Evolutionary conservation across 2,113 vertebrate genomes (phyloP).

Genomic region (Morone saxatilis): DNA sequence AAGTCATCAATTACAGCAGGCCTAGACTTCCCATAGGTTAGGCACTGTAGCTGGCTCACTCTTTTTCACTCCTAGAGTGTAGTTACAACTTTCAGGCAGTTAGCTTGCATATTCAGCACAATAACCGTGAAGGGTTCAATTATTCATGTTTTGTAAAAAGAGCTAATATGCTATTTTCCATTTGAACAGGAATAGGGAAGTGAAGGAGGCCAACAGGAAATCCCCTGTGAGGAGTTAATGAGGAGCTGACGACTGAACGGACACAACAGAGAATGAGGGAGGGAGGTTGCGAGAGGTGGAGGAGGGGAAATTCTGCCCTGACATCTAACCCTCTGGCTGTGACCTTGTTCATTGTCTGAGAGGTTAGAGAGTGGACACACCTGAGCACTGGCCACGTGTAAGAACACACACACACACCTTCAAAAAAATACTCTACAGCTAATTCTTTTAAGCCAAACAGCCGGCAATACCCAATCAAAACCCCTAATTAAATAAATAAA

Average conservation of each 20-base stretch:
- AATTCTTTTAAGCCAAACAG: constrained; percentile 3
- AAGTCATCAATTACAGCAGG: constrained; percentile 78
- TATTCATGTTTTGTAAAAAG: constrained; percentile 70
- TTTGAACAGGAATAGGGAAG: constrained; percentile 67
- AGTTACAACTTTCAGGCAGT: constrained; percentile 37
- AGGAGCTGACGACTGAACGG: constrained; percentile 79
- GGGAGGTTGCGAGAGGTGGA: constrained; percentile 41
- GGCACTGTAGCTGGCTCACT: constrained; percentile 31
- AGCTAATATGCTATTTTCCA: constrained; percentile 57
- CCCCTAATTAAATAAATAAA: constrained; percentile 64
- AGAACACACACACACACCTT: not conserved
- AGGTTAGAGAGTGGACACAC: constrained; percentile 61
- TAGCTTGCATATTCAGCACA: constrained; percentile 63
- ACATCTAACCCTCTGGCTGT: constrained; percentile 78
- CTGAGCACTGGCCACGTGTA: constrained; percentile 49
- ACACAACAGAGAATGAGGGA: constrained; percentile 75
- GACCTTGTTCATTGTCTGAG: constrained; percentile 78
- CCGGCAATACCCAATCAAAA: constrained; percentile 13
- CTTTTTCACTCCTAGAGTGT: constrained; percentile 27
- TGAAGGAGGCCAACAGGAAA: constrained; percentile 74
- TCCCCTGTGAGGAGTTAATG: constrained; percentile 80
- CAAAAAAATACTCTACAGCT: not conserved
- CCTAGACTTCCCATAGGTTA: constrained; percentile 55
- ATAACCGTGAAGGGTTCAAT: constrained; percentile 59
- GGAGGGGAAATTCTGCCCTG: constrained; percentile 64